These are phyloP conservation scores for Trissolcus japonicus DNA, from an alignment of 2,888 invertebrate species.

Conservation along the genomic window DNA sequence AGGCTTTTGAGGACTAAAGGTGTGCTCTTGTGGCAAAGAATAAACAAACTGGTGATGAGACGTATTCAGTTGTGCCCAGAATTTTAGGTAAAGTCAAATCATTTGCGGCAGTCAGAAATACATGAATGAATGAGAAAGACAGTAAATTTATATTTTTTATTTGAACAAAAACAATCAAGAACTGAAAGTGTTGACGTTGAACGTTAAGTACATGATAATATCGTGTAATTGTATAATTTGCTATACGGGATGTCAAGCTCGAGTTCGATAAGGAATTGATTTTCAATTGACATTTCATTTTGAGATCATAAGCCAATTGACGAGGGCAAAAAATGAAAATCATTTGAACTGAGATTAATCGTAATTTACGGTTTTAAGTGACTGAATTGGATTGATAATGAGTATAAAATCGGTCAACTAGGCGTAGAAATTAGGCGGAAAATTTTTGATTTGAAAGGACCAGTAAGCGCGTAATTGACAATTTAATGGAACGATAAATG, in stretches of 20 bases:
- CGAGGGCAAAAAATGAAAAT: constrained; percentile 13
- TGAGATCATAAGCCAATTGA: constrained; percentile 12
- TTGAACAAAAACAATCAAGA: constrained; percentile 39
- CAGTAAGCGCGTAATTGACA: constrained; percentile 62
- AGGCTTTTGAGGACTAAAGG: constrained; percentile 61
- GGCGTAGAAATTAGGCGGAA: constrained; percentile 64
- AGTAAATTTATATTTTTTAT: no score
- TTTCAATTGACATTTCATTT: constrained; percentile 19
- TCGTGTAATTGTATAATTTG: constrained; percentile 60
- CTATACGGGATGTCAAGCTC: constrained; percentile 48
- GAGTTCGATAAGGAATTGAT: constrained; percentile 34
- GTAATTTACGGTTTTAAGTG: constrained; percentile 24
- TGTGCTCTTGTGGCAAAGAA: constrained; percentile 65
- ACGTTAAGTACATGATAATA: constrained; percentile 62
- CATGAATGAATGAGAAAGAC: constrained; percentile 20
- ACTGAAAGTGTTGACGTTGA: constrained; percentile 63
- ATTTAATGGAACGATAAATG: constrained; percentile 51
- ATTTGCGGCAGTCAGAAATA: constrained; percentile 50
- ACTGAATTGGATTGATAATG: constrained; percentile 16
- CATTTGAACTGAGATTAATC: constrained; percentile 30
- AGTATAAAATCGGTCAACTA: constrained; percentile 45
- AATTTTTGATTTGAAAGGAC: constrained; percentile 64
- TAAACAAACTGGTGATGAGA: constrained; percentile 73
- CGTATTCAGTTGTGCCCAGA: constrained; percentile 60
- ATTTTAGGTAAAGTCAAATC: constrained; percentile 54